Conservation (phyloP, 2,113 vertebrate species). For the Haliaeetus leucogaster region DNA sequence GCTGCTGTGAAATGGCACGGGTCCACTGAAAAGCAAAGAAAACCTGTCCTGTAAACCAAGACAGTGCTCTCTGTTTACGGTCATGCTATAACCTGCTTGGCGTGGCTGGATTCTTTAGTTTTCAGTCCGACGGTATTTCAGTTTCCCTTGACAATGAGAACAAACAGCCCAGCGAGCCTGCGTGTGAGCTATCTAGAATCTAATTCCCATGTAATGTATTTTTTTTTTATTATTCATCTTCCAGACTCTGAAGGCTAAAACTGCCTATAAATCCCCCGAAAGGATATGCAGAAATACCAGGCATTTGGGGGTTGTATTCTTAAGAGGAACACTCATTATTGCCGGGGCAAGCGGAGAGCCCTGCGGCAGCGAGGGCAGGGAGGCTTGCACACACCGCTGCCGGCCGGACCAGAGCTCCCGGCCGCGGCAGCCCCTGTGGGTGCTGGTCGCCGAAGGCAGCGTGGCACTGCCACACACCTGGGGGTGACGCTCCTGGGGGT, state of each 20-base stretch:
- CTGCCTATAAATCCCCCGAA: background rate
- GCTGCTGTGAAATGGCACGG: background rate
- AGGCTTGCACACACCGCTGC: accelerated
- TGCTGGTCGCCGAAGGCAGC: background rate
- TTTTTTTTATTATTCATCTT: background rate
- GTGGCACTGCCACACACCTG: background rate
- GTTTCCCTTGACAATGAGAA: background rate
- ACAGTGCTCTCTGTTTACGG: background rate
- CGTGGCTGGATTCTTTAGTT: background rate
- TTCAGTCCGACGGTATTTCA: background rate
- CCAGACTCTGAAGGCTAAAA: background rate
- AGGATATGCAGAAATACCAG: background rate
- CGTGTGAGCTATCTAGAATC: background rate
- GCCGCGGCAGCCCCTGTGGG: accelerated
- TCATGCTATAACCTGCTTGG: background rate
- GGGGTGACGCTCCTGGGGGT: background rate
- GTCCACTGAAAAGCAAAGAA: background rate
- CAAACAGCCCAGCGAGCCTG: background rate
- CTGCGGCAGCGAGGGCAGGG: background rate
- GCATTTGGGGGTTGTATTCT: background rate
- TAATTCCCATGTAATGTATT: background rate
- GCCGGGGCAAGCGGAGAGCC: background rate
- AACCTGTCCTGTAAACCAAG: background rate
- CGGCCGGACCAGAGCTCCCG: background rate
- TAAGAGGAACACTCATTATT: background rate